Conservation (phyloP, 2,888 invertebrate genomes). For the Danaus chrysippus region DNA sequence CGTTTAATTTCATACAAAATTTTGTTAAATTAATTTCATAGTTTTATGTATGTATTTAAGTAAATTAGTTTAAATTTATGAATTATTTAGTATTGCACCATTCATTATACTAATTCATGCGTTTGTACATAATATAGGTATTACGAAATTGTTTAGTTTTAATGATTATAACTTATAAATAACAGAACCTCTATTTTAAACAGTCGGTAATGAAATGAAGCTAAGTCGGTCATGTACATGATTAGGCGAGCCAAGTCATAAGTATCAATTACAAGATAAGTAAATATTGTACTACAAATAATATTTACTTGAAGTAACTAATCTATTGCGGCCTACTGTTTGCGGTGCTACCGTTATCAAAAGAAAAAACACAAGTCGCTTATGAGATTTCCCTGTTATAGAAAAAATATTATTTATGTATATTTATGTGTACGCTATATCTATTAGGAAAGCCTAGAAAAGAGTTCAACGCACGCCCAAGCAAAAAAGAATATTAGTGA, state of each 20-base stretch:
- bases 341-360: slow-evolving; percentile 39
- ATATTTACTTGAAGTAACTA: slow-evolving; percentile 44
- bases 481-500: slow-evolving; percentile 12
- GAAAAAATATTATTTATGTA: not conserved
- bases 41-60: no score
- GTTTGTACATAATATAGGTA: no score
- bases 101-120: no score
- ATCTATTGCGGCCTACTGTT: slow-evolving; percentile 43
- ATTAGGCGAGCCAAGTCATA: slow-evolving; percentile 30
- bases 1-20: no score
- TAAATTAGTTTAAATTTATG: no score
- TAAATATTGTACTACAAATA: slow-evolving; percentile 33
- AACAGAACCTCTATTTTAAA: not conserved
- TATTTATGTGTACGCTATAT: not conserved
- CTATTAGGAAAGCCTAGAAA: slow-evolving; percentile 43
- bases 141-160: not conserved
- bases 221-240: slow-evolving; percentile 29
- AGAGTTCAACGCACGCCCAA: slow-evolving; percentile 67
- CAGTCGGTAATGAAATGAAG: slow-evolving; percentile 2
- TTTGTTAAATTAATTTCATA: no score
- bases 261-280: slow-evolving; percentile 28
- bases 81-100: no score
- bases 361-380: slow-evolving; percentile 36
- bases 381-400: slow-evolving; percentile 1
- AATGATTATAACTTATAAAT: not conserved